phyloP scores from a whole-genome alignment of 2,113 vertebrate genomes.

The Arothron firmamentum region DNA sequence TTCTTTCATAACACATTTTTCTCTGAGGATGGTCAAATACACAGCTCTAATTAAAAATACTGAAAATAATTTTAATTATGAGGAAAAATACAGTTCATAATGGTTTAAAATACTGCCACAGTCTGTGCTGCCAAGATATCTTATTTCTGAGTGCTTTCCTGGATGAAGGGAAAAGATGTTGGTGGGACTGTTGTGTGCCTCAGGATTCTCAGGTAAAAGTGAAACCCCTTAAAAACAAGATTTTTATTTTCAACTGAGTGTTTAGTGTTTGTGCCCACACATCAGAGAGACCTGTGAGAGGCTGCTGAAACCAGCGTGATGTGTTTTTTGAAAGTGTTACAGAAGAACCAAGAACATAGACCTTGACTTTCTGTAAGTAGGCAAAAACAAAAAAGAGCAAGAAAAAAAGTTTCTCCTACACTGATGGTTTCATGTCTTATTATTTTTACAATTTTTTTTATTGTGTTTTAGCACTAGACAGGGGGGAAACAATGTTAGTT shows the following conservation, averaged over 20 bases:
- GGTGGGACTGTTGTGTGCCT: not conserved
- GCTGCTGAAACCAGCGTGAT: not conserved
- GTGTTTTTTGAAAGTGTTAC: too few relatives aligned
- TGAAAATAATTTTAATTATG: too few relatives aligned
- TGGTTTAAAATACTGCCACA: not conserved
- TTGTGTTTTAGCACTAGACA: too few relatives aligned
- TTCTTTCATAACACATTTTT: not conserved
- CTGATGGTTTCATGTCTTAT: too few relatives aligned
- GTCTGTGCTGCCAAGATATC: not conserved
- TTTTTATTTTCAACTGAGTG: not conserved
- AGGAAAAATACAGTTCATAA: not conserved
- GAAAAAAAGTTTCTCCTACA: too few relatives aligned
- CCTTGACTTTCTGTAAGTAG: too few relatives aligned
- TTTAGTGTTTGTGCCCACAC: not conserved
- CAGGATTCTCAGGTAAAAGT: not conserved
- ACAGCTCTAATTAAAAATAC: too few relatives aligned
- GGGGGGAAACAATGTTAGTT: too few relatives aligned
- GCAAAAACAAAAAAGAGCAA: too few relatives aligned
- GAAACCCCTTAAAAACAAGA: not conserved
- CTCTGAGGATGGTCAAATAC: too few relatives aligned
- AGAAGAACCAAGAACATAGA: too few relatives aligned
- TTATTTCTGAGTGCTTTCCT: not conserved
- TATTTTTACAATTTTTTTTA: too few relatives aligned
- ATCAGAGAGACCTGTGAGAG: conserved; percentile 4
- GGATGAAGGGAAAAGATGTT: not conserved